Conservation (phyloP, 64 coral and sea anemone species). For the Montipora efflorescens region DNA sequence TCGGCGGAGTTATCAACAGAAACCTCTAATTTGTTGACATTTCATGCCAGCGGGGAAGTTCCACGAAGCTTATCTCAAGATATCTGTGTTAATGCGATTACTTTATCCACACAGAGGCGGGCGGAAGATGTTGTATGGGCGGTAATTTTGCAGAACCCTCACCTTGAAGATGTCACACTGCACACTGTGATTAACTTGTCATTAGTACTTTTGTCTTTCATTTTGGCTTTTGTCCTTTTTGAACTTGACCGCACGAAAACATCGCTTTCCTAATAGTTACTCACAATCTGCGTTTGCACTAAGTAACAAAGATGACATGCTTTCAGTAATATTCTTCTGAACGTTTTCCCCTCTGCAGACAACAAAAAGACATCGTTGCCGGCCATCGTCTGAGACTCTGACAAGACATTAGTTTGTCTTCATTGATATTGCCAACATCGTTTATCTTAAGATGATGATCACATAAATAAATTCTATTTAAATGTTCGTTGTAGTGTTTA, state of each 20-base stretch:
- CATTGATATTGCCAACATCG: too few species aligned
- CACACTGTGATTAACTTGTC: background rate
- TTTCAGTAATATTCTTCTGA: background rate
- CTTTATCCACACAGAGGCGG: background rate
- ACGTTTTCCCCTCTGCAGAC: background rate
- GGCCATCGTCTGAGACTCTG: background rate
- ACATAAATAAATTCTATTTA: background rate
- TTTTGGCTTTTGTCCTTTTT: background rate
- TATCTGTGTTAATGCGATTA: conserved; percentile 36
- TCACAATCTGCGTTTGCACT: too few species aligned
- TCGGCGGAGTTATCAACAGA: background rate
- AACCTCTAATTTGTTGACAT: conserved; percentile 52
- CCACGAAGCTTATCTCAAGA: background rate
- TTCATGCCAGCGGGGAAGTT: conserved; percentile 12
- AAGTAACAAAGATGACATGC: background rate
- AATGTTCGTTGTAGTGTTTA: background rate
- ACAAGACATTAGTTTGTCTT: background rate
- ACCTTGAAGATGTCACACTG: background rate
- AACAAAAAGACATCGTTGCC: background rate
- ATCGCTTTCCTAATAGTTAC: too few species aligned
- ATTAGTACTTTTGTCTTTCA: background rate
- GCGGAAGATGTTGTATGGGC: background rate
- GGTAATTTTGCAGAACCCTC: background rate
- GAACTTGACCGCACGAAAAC: background rate
- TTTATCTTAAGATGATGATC: background rate